A percentile compares a stretch with the other conserved stretches of the same genome.
Evolutionary conservation across 2,797 vertebrate genomes (phyloP).

Genomic region (Myotis findleyi): DNA sequence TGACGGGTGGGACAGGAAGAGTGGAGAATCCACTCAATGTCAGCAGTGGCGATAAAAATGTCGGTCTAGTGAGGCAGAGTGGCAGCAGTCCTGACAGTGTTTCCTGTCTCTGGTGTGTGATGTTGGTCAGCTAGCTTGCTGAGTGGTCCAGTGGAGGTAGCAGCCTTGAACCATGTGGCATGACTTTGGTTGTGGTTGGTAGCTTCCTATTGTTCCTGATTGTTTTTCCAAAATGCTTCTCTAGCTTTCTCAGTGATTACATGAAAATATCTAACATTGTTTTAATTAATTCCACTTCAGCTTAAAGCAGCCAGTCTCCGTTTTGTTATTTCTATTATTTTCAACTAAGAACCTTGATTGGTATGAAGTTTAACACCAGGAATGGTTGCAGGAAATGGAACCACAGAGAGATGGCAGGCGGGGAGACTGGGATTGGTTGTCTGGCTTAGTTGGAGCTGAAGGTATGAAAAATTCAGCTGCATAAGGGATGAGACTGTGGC

Average conservation of each 20-base stretch:
- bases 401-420: not conserved
- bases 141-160: not conserved
- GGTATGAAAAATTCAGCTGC: not conserved
- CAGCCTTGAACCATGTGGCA: not conserved
- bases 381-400: slow-evolving; percentile 35
- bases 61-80: not conserved
- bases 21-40: not conserved
- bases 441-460: not conserved
- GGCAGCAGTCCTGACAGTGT: no score
- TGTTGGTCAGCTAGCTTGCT: not conserved
- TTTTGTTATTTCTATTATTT: slow-evolving; percentile 58
- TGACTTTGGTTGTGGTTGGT: not conserved
- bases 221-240: not conserved
- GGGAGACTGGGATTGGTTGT: not conserved
- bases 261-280: not conserved
- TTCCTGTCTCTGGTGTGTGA: not conserved
- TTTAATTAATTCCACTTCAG: slow-evolving; percentile 35
- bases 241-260: not conserved
- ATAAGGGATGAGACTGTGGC: not conserved
- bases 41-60: not conserved
- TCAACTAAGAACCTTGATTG: not conserved
- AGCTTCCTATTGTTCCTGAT: not conserved
- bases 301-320: not conserved
- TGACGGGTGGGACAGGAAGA: not conserved
- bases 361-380: not conserved